A percentile compares a stretch with the other conserved stretches of the same genome.
Evolutionary conservation across 2,797 vertebrate genomes (phyloP).

Genomic region (Ptychobarbus kaznakovi): DNA sequence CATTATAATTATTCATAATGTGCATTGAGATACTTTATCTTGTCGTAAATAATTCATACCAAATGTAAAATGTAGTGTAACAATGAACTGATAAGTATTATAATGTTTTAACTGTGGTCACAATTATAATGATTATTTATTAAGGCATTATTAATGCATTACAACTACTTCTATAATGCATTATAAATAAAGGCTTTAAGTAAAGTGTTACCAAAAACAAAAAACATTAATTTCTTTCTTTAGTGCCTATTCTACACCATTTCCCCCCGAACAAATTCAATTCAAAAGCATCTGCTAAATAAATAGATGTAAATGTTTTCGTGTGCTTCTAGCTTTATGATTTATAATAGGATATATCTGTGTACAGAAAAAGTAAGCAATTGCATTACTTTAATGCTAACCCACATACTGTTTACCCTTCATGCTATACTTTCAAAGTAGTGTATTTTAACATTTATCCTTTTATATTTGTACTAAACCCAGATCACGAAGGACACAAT

Average conservation of each 20-base stretch:
- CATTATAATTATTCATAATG: too few relatives aligned
- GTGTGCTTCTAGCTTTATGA: not conserved
- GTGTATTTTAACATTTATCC: not conserved
- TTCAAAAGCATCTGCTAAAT: not conserved
- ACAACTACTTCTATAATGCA: too few relatives aligned
- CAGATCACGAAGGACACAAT: constrained; percentile 5
- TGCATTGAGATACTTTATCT: too few relatives aligned
- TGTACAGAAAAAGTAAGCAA: not conserved
- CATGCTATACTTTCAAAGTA: not conserved
- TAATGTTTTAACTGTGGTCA: too few relatives aligned
- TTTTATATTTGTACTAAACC: not conserved
- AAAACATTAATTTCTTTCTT: not conserved
- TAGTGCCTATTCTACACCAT: not conserved
- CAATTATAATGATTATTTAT: too few relatives aligned
- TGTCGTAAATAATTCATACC: too few relatives aligned
- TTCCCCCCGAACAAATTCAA: not conserved
- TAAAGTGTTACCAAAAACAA: too few relatives aligned
- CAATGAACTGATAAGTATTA: too few relatives aligned
- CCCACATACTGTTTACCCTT: not conserved
- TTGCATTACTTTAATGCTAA: not conserved
- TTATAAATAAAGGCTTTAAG: too few relatives aligned
- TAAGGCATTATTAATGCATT: too few relatives aligned
- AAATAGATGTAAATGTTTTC: not conserved
- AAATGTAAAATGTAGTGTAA: too few relatives aligned
- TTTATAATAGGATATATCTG: not conserved